Percentiles rank a stretch among this genome's conserved stretches.
Evolutionary conservation across 2,113 vertebrate genomes (phyloP).

Genomic region (Notarius lentiginosus): DNA sequence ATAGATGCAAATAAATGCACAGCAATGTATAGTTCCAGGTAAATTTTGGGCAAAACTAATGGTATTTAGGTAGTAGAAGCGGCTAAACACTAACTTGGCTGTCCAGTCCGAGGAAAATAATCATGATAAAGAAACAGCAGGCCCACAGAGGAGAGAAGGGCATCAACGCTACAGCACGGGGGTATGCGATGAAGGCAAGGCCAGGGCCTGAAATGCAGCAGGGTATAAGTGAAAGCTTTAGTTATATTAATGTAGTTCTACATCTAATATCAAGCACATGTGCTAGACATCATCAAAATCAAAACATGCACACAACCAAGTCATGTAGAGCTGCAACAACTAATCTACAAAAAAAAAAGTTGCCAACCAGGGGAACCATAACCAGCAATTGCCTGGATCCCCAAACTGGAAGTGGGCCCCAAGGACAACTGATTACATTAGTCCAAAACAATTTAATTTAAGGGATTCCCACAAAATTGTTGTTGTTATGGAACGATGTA

Average conservation of each 20-base stretch:
- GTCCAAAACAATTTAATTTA: too few species aligned
- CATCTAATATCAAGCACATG: not conserved
- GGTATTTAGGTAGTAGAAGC: not conserved
- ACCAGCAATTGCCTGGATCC: too few species aligned
- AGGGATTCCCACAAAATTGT: too few species aligned
- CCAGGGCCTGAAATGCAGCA: conserved; percentile 80
- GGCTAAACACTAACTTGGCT: conserved; percentile 80
- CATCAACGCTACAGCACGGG: conserved; percentile 93
- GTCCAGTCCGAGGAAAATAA: conserved; percentile 91
- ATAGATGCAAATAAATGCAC: not conserved
- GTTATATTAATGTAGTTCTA: not conserved
- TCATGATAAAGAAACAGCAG: conserved; percentile 95
- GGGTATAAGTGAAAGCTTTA: not conserved
- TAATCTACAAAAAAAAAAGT: too few species aligned
- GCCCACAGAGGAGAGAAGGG: conserved; percentile 94
- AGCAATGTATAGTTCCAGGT: not conserved
- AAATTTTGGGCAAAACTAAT: not conserved
- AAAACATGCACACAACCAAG: not conserved
- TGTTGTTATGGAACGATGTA: too few species aligned
- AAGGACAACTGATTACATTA: too few species aligned
- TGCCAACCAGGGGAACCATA: too few species aligned
- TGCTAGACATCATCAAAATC: not conserved
- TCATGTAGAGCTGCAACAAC: too few species aligned
- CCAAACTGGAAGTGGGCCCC: too few species aligned
- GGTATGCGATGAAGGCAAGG: conserved; percentile 97